Evolutionary conservation across 2,113 vertebrate species (phyloP), one percentile per base, ranked within the genome.

Genomic region (Delphinus delphis): DNA sequence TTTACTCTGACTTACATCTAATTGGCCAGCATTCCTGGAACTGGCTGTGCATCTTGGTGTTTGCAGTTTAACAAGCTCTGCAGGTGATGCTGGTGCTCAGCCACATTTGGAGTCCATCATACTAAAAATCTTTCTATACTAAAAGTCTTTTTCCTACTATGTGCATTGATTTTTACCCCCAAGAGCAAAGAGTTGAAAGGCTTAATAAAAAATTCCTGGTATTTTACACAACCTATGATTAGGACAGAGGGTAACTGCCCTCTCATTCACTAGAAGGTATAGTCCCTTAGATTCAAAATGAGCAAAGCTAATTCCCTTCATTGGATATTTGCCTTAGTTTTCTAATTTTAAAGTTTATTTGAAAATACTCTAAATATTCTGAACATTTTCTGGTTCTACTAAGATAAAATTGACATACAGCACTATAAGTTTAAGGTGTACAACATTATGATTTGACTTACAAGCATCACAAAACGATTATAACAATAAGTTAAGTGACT

Each of bases 271-370:
- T 20, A 88, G 20, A 82, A 88, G 50, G 50, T 20, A 53, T 7
- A 44, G 50, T 53, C 11, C 63, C 36, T 81, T 58, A 25, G 15
- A 38, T 92, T 92, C 60, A 76, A 92, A 71, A 95, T 73, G 33
- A 86, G 18, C 65, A 93, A 94, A 85, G 17, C 11, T 70, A 90
- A 88, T 96, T 77, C 38, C 23, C 31, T 53, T 87, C 33, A 20
- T 41, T 3, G 8, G 31, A 17, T 81, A 82, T 80, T 67, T 93
- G 33, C 36, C 83, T 81, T 79, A 33, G 71, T 95, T 81, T 63
- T 74, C 28, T 65, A 68, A 79, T 95, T 94, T 76, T 58, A 23
- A 96, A 90, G 50, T 50, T 80, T 91, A 76, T 79, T 58, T 53
- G 25, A 60, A 26, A 87, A 84, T 79, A 68, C 15, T 50, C 18